Conservation (phyloP, 2,113 vertebrate species). For the Cavia aperea region DNA sequence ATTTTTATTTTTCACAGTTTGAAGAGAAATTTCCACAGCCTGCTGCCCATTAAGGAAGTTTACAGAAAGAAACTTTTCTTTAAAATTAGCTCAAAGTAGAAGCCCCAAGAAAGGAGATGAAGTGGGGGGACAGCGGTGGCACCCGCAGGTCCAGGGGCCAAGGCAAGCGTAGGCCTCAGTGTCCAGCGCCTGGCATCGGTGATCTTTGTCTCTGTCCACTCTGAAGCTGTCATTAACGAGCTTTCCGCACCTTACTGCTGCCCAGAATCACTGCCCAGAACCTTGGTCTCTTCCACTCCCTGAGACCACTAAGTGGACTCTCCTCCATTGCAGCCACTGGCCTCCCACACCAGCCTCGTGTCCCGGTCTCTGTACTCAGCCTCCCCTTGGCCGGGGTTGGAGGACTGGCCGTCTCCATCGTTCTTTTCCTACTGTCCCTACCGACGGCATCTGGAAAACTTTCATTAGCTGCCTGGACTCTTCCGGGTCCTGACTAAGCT, state of each 20-base stretch:
- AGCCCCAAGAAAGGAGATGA: not conserved
- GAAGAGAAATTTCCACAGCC: conserved; percentile 26
- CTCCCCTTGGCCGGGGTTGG: not conserved
- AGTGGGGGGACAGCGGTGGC: fast-evolving
- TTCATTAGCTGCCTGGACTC: not conserved
- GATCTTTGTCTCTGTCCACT: not conserved
- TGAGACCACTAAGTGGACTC: not conserved
- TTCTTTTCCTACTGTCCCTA: fast-evolving
- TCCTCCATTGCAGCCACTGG: not conserved
- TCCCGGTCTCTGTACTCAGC: not conserved
- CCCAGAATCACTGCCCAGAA: too few species aligned
- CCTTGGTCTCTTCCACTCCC: not conserved
- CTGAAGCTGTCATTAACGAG: not conserved
- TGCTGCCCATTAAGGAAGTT: conserved; percentile 18
- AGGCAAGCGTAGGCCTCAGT: not conserved
- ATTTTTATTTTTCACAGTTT: conserved; percentile 52
- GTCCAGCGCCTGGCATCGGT: not conserved
- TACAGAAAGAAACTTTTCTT: not conserved
- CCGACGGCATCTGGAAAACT: too few species aligned
- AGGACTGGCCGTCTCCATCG: fast-evolving
- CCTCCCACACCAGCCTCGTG: not conserved
- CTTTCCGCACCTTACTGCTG: not conserved
- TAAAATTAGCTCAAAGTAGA: not conserved
- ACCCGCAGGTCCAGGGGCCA: not conserved
- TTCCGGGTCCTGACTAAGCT: not conserved